Percentiles rank a stretch among this genome's conserved stretches.
phyloP scores from a whole-genome alignment of 2,888 invertebrate genomes.

The Embidobia sp. region DNA sequence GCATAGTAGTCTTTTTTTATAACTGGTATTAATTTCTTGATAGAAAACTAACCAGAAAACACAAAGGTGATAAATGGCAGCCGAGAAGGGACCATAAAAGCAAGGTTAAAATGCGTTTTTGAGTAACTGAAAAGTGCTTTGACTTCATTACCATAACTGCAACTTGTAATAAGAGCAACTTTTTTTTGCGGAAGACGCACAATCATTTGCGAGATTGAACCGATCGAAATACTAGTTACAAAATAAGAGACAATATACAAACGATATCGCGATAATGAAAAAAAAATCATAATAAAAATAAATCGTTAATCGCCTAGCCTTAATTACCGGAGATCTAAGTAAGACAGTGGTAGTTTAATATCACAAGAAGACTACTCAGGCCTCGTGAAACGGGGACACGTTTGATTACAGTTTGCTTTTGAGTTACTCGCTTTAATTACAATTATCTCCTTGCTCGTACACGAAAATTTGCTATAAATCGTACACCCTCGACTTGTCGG shows the following conservation, averaged over 20 bases:
- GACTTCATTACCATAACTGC: constrained; percentile 27
- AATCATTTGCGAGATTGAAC: no score
- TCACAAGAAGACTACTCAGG: constrained; percentile 82
- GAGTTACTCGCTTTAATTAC: constrained; percentile 6
- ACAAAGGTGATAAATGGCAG: no score
- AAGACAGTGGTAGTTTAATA: constrained; percentile 82
- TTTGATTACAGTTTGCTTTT: constrained; percentile 56
- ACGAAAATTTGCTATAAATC: constrained; percentile 47
- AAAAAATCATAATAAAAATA: no score
- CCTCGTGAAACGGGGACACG: constrained; percentile 75
- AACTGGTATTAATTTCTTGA: no score
- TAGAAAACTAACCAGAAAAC: no score
- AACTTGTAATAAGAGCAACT: no score
- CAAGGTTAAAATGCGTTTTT: no score
- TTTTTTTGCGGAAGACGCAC: background rate
- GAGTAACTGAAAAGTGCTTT: no score
- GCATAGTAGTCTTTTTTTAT: no score
- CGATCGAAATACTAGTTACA: no score
- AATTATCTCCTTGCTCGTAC: constrained; percentile 13
- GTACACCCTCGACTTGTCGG: constrained; percentile 34
- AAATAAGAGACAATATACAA: constrained; percentile 68
- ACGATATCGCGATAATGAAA: constrained; percentile 73
- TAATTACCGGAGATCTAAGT: constrained; percentile 81
- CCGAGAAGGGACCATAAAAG: no score
- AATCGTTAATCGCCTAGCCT: constrained; percentile 76